Base-by-base conservation (phyloP, 2,797 vertebrate species). In the Brotula barbata region DNA sequence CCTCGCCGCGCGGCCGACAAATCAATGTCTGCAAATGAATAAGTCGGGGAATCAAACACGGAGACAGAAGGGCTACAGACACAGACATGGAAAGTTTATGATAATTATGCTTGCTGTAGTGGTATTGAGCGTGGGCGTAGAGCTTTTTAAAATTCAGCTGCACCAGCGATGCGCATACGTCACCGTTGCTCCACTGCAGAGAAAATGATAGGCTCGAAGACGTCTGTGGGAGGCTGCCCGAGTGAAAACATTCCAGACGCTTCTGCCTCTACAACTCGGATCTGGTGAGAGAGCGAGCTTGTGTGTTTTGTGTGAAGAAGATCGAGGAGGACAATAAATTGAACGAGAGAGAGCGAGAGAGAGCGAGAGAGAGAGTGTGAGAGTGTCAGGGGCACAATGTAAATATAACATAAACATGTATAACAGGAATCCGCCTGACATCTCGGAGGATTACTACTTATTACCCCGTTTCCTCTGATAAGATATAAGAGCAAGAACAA, bases 131-230 rank as follows among this genome's bases (percentile, higher is more conserved):
- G 91, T 91, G 89, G 91, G 91, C 46, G 88, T 54, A 64, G 70
- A 89, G 89, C 91, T 89, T 88, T 91, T 92, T 92, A 90, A 92
- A 91, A 92, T 92, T 92, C 92, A 92, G 89, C 90, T 90, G 91
- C 89, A 89, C 85, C 73, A 82, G 88, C 87, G 68, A 87, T 71
- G 73, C 84, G 88, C 84, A 85, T 87, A 84, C 89, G 87, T 92
- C 91, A 90, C 89, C 78, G 77, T 85, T 87, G 89, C 89, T 89
- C 89, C 85, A 90, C 91, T 89, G 89, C 89, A 79, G 91, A 90
- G 91, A 89, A 92, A 92, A 92, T 91, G 87, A 92, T 88, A 90
- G 88, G 89, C 90, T 91, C 75, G 87, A 90, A 86, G 85, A 90
- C 74, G 82, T 89, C 89, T 90, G 91, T 91, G 85, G 91, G 90